phyloP scores from a whole-genome alignment of 1,140 invertebrate species.

The Wiebesia pumilae region DNA sequence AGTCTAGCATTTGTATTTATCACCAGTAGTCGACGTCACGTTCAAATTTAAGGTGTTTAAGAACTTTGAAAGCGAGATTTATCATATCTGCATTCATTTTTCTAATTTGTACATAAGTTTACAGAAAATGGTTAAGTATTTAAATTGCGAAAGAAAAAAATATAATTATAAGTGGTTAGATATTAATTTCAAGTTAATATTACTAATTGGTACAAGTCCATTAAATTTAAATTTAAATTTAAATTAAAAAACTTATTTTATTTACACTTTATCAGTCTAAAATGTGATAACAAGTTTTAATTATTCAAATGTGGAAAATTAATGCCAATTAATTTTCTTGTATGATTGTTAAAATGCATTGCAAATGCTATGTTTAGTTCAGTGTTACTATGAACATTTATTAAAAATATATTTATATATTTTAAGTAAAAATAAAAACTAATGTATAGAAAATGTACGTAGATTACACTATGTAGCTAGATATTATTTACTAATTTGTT shows the following conservation, averaged over 20 bases:
- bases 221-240: conserved; percentile 32
- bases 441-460: not conserved
- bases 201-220: conserved; percentile 35
- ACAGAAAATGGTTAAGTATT: conserved; percentile 12
- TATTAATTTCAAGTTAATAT: conserved; percentile 33
- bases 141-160: not conserved
- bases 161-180: conserved; percentile 27
- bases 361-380: conserved; percentile 19
- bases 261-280: conserved; percentile 24
- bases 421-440: not conserved
- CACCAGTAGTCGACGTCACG: conserved; percentile 26
- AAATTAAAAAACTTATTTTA: conserved; percentile 29
- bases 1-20: conserved; percentile 40
- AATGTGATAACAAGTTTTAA: conserved; percentile 27
- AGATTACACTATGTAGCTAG: not conserved
- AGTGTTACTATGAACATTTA: not conserved
- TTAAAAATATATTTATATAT: conserved; percentile 20
- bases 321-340: not conserved
- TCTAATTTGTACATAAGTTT: not conserved
- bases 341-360: conserved; percentile 29
- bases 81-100: not conserved
- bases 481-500: conserved; percentile 27
- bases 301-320: not conserved
- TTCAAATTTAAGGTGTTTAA: not conserved
- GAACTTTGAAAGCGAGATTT: conserved; percentile 31